A percentile compares a stretch with the other conserved stretches of the same genome.
Evolutionary conservation across 2,113 vertebrate species (phyloP).

Genomic region (Glaucomys volans): DNA sequence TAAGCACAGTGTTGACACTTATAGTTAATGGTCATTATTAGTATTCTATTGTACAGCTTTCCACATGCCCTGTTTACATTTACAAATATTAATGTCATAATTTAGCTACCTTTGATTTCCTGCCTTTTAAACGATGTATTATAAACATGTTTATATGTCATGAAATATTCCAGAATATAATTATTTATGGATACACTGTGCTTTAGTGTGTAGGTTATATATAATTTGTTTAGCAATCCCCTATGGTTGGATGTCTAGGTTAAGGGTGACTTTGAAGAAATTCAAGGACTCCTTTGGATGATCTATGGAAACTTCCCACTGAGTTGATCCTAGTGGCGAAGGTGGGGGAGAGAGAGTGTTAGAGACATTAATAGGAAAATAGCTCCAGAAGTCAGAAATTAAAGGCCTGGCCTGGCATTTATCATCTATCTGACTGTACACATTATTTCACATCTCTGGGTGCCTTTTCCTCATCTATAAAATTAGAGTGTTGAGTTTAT

Average conservation of each 20-base stretch:
- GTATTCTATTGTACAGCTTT: neutral
- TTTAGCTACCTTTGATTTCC: neutral
- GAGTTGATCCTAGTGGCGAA: neutral
- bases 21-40: neutral
- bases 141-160: neutral
- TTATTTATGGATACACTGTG: neutral
- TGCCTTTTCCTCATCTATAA: neutral
- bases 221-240: neutral
- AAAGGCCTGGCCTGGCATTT: neutral
- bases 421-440: neutral
- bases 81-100: neutral
- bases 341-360: neutral
- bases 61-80: neutral
- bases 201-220: neutral
- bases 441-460: neutral
- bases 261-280: neutral
- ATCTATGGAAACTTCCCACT: neutral
- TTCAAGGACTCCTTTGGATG: neutral
- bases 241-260: neutral
- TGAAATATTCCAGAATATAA: neutral
- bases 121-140: constrained; percentile 19
- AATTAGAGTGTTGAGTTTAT: neutral
- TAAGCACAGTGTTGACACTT: neutral
- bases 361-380: neutral
- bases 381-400: neutral